Base-by-base conservation (phyloP, 2,113 vertebrate genomes). In the Gobius niger region DNA sequence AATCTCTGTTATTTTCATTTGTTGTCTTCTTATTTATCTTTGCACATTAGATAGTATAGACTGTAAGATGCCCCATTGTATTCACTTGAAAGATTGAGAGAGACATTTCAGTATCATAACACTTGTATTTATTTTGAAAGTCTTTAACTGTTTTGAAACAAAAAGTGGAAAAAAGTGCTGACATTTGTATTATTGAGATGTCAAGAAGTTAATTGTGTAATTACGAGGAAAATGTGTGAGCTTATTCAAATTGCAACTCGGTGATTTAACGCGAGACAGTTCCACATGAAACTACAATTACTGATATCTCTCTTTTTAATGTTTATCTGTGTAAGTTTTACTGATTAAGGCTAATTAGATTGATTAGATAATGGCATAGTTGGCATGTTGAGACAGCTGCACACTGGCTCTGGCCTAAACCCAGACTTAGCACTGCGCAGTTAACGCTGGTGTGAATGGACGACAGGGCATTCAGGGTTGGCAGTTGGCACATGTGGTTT, bases 401-500 rank as follows among this genome's bases (percentile, higher is more conserved):
- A 44, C 7, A 42, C 57, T n/a, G 57, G 57, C 40, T 44, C 56
- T 14, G 56, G 12, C 56, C 13, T 41, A 60, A 42, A 41, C 13
- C 12, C 56, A n/a, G 57, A 60, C 34, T 41, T 60, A n/a, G 13
- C 40, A 15, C 57, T 60, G 14, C 50, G 7, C 8, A 34, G 34
- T 41, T 34, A 14, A 9, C 59, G 67, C 61, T 72, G 57, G 52
- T 60, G 64, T 67, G 59, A 4, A 15, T 54, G 44, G 54, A 47
- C 42, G 59, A 70, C 44, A 59, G 13, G 52, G 65, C 64, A 50
- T 56, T 68, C 49, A 44, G 61, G 49, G 62, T 47, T 68, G 64
- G 71, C 63, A 63, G 18, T 54, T 54, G 52, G 52, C 18, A 54
- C 67, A 59, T 75, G 44, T 70, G 73, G 24, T 65, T 57, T 71